phyloP scores from a whole-genome alignment of 1,140 invertebrate genomes.

The Aphelenchoides fujianensis region DNA sequence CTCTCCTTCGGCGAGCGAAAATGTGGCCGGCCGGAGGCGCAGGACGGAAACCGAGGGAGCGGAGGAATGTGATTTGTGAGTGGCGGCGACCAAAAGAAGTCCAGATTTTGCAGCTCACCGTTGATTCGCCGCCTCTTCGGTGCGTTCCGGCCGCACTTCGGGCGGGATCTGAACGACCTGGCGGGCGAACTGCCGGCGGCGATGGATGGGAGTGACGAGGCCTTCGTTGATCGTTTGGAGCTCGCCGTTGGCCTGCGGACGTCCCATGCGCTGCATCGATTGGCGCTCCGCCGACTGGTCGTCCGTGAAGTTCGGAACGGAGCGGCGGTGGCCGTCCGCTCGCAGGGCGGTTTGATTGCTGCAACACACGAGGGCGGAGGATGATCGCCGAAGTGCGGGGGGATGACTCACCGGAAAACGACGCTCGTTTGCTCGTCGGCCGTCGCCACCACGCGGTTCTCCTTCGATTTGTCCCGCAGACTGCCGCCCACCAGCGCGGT shows the following conservation, averaged over 20 bases:
- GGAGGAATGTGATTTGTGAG: too few relatives aligned
- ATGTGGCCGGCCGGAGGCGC: too few relatives aligned
- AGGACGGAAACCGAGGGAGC: too few relatives aligned
- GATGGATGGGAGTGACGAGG: conserved; percentile 51
- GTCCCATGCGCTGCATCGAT: not conserved
- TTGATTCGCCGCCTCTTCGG: too few relatives aligned
- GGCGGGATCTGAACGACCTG: too few relatives aligned
- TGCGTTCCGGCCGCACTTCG: too few relatives aligned
- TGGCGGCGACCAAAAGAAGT: too few relatives aligned
- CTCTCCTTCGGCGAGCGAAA: too few relatives aligned
- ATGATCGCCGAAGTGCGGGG: not conserved
- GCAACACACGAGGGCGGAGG: not conserved
- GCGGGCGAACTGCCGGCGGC: conserved; percentile 36
- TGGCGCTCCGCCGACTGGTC: not conserved
- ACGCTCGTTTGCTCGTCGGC: conserved; percentile 2
- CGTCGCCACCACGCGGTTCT: too few relatives aligned
- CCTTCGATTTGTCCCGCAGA: not conserved
- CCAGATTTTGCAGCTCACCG: too few relatives aligned
- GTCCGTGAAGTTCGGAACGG: conserved; percentile 12
- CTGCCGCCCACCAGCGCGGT: not conserved
- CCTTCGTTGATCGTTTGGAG: conserved; percentile 54
- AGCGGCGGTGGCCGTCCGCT: not conserved
- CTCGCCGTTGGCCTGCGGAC: not conserved
- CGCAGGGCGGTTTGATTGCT: not conserved
- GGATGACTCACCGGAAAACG: not conserved